Percentiles rank a stretch among this genome's conserved stretches.
These are phyloP conservation scores for Oenanthe oenanthe DNA, from an alignment of 2,113 vertebrate genomes.

Conservation along the genomic window DNA sequence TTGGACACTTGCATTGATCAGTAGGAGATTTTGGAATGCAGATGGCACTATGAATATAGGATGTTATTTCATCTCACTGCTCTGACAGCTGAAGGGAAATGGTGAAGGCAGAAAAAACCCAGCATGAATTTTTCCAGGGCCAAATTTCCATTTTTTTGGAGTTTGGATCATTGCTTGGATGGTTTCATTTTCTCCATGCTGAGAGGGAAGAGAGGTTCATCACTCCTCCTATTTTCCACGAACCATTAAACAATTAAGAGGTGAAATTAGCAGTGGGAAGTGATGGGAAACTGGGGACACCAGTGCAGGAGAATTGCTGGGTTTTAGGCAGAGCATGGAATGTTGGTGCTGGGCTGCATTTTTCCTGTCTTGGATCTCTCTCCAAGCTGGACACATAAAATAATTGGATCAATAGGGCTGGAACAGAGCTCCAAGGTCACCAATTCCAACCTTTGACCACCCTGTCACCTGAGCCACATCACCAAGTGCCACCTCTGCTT, in stretches of 20 bases:
- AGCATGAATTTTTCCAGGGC: background rate
- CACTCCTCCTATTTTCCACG: background rate
- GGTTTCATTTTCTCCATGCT: background rate
- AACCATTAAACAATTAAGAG: conserved; percentile 2
- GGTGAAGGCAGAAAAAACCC: background rate
- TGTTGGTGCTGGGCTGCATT: background rate
- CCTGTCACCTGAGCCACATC: background rate
- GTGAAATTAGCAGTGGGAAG: background rate
- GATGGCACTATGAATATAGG: conserved; percentile 5
- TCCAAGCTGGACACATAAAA: background rate
- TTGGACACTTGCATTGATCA: conserved; percentile 26
- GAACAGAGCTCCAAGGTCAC: background rate
- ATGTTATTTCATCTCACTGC: background rate
- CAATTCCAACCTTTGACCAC: background rate
- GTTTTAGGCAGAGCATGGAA: fast-evolving
- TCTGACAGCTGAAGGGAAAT: conserved; percentile 31
- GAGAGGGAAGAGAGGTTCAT: background rate
- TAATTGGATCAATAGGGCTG: background rate
- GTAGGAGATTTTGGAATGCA: conserved; percentile 35
- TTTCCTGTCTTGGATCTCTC: background rate
- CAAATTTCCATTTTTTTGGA: background rate
- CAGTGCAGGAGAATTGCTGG: fast-evolving
- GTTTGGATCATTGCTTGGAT: background rate
- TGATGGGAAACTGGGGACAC: background rate
- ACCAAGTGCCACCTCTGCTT: background rate